These are phyloP conservation scores for Melanotus villosus DNA, from an alignment of 2,888 invertebrate genomes.

Conservation along the genomic window DNA sequence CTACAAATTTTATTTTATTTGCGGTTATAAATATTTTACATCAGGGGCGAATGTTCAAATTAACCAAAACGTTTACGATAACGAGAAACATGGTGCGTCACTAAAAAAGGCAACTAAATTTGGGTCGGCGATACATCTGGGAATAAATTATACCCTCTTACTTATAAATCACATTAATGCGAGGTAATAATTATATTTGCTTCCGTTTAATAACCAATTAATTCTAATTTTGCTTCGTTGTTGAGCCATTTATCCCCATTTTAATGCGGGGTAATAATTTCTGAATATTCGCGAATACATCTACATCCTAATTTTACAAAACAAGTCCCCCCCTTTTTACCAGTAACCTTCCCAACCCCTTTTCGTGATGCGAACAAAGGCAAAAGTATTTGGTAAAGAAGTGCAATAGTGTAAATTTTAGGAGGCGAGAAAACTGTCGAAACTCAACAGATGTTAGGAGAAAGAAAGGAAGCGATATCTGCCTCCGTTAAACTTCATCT, in stretches of 20 bases:
- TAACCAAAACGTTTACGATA: not conserved
- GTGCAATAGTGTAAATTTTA: conserved; percentile 23
- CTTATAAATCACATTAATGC: conserved; percentile 34
- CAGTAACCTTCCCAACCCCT: not conserved
- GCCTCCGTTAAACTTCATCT: conserved; percentile 59
- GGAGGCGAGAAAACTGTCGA: conserved; percentile 50
- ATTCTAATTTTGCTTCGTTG: conserved; percentile 25
- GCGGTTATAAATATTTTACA: conserved; percentile 10
- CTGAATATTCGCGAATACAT: conserved; percentile 23
- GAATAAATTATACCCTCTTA: conserved; percentile 17
- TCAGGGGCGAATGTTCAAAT: conserved; percentile 16
- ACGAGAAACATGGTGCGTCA: conserved; percentile 1
- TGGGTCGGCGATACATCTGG: not conserved
- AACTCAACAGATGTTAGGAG: conserved; percentile 58
- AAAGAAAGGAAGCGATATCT: conserved; percentile 58
- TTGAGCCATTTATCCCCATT: conserved; percentile 24
- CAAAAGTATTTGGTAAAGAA: not conserved
- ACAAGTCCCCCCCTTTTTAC: not conserved
- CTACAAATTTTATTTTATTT: not conserved
- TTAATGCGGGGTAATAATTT: conserved; percentile 22
- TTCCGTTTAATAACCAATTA: conserved; percentile 36
- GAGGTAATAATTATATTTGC: conserved; percentile 33
- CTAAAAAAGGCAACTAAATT: conserved; percentile 15
- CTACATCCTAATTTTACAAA: conserved; percentile 14
- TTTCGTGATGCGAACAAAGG: not conserved